Base-by-base conservation (phyloP, 2,888 invertebrate species). In the Apantesis nais region DNA sequence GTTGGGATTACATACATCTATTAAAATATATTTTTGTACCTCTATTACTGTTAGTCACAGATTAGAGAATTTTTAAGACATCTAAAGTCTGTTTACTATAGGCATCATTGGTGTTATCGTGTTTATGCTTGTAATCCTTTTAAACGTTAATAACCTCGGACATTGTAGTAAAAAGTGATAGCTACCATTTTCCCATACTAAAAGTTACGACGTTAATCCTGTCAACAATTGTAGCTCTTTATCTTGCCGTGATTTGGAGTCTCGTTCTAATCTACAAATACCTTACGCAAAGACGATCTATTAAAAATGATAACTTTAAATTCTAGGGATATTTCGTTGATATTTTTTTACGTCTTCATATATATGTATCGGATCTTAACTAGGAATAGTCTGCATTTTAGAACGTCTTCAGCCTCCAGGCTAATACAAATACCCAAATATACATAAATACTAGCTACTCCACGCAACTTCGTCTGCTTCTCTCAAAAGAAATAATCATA, bases 121-220 rank as follows among this genome's bases (percentile, higher is more conserved):
- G 70, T 78, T 78, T 75, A 80, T 80, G 48, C 66, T 72, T 73
- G 74, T 65, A 63, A 39, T 41, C 5, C 75, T 80, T 84, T 81
- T 80, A 77, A 79, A 78, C 74, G 74, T 78, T 80, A 78, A 55
- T 77, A 74, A 76, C 72, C 76, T 71, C 73, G 66, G 74, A 72
- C 72, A 69, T 64, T 67, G 82, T 69, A 80, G 77, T 85, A 84
- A 85, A 84, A 83, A 79, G 74, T 85, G 83, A 85, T 75, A 79
- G 80, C 74, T 75, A 75, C 71, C 74, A 68, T 71, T 78, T 68
- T 60, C 37, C 66, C 58, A 73, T 76, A 66, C 74, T 78, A 74
- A 75, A 25, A 31, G 58, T 70, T 71, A 75, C 55, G 64, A 65
- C 78, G 72, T 69, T 71, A 76, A 78, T 72, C 66, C 64, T 74